Base-by-base conservation (phyloP, 2,113 vertebrate genomes). In the Nannospalax galili region DNA sequence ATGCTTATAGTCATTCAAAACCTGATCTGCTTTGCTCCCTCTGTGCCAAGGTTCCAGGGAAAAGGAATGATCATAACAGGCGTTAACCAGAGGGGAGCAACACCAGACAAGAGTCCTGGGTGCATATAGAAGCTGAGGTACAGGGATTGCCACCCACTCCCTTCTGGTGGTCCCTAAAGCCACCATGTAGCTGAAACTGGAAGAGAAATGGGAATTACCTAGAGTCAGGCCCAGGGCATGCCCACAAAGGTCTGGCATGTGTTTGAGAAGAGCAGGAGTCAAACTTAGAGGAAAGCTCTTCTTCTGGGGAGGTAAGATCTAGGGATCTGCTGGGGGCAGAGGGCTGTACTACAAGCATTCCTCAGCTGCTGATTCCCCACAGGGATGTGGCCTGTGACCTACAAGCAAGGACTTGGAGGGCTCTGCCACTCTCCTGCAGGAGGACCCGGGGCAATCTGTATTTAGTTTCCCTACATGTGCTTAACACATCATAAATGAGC, bases 61-160 rank as follows among this genome's bases (percentile, higher is more conserved):
- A 77, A 42, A 89, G 6, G 7, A 37, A 12, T 58, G 24, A 30
- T 37, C 60, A 19, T 7, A 7, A 14, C 28, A 30, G 79, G 35
- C 9, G 14, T 26, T 24, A 35, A 52, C 28, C 32, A 30, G 24
- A 26, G 60, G 28, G 26, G 7, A 26, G 22, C 35, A 58, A 62
- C 40, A 3, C 22, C 9, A 37, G 62, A n/a, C 70, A 58, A 84
- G 69, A 90, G 42, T 75, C 62, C n/a, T 16, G 10, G 45, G 56
- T 30, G 35, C 1, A 0, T 32, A 7, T 78, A 72, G 35, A 69
- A 64, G 40, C 0, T 40, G 0, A 3, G 32, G 60, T 19, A 7
- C 7, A 77, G 30, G 12, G 7, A 10, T 15, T 22, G 42, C 26
- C 37, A 30, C 14, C 17, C 12, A 28, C 17, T 42, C 24, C 28